These are phyloP conservation scores for Synergus laeviventris DNA, from an alignment of 2,888 invertebrate genomes.

Conservation along the genomic window DNA sequence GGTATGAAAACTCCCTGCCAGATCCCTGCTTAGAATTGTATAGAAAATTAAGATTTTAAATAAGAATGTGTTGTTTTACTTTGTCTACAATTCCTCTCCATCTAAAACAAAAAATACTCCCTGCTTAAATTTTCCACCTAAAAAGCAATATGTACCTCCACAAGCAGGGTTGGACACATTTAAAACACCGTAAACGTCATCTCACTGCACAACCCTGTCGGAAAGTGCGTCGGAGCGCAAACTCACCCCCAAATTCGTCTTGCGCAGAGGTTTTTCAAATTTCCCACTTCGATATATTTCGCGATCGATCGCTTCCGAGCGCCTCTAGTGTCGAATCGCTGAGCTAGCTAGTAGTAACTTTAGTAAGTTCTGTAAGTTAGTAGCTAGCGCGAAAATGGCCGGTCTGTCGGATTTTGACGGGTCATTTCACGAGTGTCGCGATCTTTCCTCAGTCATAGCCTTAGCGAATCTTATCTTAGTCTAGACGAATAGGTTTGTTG, in stretches of 20 bases:
- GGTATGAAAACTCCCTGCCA: too few species aligned
- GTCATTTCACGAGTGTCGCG: slow-evolving; percentile 51
- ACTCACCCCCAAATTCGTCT: neutral
- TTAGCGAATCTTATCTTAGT: slow-evolving; percentile 29
- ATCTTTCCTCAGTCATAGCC: slow-evolving; percentile 41
- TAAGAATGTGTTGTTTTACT: too few species aligned
- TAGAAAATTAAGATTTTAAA: too few species aligned
- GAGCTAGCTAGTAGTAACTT: neutral
- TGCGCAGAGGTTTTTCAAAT: slow-evolving; percentile 8
- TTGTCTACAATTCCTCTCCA: too few species aligned
- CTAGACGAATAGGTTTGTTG: slow-evolving; percentile 10
- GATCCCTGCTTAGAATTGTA: too few species aligned
- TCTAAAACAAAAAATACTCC: too few species aligned
- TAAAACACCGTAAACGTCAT: too few species aligned
- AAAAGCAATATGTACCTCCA: too few species aligned
- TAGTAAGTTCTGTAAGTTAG: neutral
- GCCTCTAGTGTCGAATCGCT: neutral
- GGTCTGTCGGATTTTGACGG: slow-evolving; percentile 62
- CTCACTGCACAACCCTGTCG: neutral
- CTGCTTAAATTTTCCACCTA: too few species aligned
- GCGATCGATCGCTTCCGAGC: neutral
- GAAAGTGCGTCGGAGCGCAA: neutral
- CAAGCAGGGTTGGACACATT: too few species aligned
- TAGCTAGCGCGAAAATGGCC: slow-evolving; percentile 61
- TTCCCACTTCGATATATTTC: slow-evolving; percentile 7